Evolutionary conservation across 1,140 invertebrate genomes (phyloP), one percentile per base, ranked within the genome.

Genomic region (Ostrea edulis): DNA sequence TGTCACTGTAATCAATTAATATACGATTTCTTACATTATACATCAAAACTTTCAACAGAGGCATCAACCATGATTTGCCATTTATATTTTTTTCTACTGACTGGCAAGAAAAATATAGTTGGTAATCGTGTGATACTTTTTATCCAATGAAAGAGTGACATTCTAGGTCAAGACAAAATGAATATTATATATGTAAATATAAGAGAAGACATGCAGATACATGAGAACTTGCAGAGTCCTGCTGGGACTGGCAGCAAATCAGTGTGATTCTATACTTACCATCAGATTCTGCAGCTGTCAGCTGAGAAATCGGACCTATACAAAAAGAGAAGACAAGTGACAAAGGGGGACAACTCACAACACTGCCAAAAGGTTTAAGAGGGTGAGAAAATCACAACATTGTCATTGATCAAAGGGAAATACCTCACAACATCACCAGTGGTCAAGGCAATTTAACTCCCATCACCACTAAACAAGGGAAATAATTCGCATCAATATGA

Each of bases 291-390:
- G 35, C 35, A 44, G 68, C 68, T 25, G 9, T 8, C 68, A 25
- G 68, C 12, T 11, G 29, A 71, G 22, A 29, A 25, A 71, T 25
- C 29, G 68, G 68, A 71, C 68, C 68, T 71, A 71, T 25, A 25
- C n/a, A 25, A 71, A 71, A 71, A 71, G 25, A 71, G 68, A 71
- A 71, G 29, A 29, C 68, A 71, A 35, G 25, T 71, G n/a, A 71
- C 68, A 35, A 71, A 22, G n/a, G 22, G 68, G 68, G 25, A 71
- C n/a, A 62, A 62, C 58, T 62, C 58, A 71, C 68, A 71, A 71
- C 68, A 71, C 29, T 11, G 22, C 25, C 68, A 71, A 35, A n/a
- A 25, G 68, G 22, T 71, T n/a, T 0, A 35, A 29, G 9, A 11
- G 4, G 9, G 22, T 11, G 65, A n/a, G n/a, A 9, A n/a, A 68